A percentile compares a stretch with the other conserved stretches of the same genome.
Evolutionary conservation across 2,113 vertebrate species (phyloP).

Genomic region (Lepisosteus oculatus): DNA sequence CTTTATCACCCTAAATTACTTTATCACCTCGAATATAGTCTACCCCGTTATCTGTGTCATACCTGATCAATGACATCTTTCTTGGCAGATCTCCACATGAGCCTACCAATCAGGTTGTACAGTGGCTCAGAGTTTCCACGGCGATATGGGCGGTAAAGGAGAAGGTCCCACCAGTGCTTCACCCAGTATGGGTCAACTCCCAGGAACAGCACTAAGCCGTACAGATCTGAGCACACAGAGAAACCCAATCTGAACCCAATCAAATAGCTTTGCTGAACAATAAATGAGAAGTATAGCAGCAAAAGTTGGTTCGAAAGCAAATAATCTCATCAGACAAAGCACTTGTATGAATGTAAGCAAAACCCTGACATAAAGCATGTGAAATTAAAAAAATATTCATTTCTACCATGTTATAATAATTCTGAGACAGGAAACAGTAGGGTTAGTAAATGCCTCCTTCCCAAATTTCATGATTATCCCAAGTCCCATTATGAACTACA

Average conservation of each 20-base stretch:
- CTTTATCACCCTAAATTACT: too few species aligned
- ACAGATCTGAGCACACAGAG: constrained; percentile 75
- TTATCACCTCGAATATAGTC: too few species aligned
- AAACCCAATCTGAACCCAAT: neutral
- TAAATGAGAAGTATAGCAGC: neutral
- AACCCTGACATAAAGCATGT: too few species aligned
- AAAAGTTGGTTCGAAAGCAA: too few species aligned
- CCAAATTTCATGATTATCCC: too few species aligned
- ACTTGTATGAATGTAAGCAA: too few species aligned
- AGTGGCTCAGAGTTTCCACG: constrained; percentile 81
- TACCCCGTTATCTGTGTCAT: constrained; percentile 5
- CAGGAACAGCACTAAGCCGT: constrained; percentile 89
- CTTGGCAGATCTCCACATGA: constrained; percentile 95
- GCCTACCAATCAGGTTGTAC: constrained; percentile 80
- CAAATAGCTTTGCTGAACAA: neutral
- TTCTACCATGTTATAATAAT: too few species aligned
- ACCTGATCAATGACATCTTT: constrained; percentile 98
- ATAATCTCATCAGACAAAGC: too few species aligned
- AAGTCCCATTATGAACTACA: too few species aligned
- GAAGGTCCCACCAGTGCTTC: constrained; percentile 93
- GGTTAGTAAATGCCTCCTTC: too few species aligned
- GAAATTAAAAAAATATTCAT: too few species aligned
- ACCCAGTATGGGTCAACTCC: constrained; percentile 96
- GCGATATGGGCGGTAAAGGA: constrained; percentile 91
- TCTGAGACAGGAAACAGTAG: too few species aligned